Evolutionary conservation across 2,113 vertebrate genomes (phyloP).

Genomic region (Zapornia atra): DNA sequence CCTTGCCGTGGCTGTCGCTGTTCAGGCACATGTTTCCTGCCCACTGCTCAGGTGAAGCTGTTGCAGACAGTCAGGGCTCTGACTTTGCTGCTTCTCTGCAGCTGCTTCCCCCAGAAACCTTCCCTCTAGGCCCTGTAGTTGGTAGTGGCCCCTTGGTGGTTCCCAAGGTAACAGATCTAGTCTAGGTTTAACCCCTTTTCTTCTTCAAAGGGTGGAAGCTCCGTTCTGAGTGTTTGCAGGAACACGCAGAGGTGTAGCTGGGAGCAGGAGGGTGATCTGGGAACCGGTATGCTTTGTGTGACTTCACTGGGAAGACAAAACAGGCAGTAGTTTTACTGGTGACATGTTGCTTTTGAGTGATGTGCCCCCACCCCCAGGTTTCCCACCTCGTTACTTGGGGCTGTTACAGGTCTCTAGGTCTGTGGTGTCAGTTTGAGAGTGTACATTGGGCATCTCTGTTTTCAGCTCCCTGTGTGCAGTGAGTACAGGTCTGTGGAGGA

Average conservation of each 20-base stretch:
- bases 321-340: not conserved
- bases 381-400: not conserved
- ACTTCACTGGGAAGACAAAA: not conserved
- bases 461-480: not conserved
- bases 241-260: not conserved
- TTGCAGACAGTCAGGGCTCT: not conserved
- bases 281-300: not conserved
- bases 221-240: not conserved
- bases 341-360: not conserved
- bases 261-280: not conserved
- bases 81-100: not conserved
- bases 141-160: not conserved
- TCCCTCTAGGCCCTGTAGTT: not conserved
- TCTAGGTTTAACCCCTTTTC: not conserved
- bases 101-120: not conserved
- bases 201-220: not conserved
- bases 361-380: not conserved
- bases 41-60: not conserved
- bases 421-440: not conserved
- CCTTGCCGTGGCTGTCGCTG: not conserved
- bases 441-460: not conserved
- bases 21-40: not conserved
- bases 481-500: not conserved
- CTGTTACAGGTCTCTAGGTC: not conserved
- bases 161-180: conserved; percentile 3